Evolutionary conservation across 2,888 invertebrate genomes (phyloP), one percentile per base, ranked within the genome.

Genomic region (Spisula solida): DNA sequence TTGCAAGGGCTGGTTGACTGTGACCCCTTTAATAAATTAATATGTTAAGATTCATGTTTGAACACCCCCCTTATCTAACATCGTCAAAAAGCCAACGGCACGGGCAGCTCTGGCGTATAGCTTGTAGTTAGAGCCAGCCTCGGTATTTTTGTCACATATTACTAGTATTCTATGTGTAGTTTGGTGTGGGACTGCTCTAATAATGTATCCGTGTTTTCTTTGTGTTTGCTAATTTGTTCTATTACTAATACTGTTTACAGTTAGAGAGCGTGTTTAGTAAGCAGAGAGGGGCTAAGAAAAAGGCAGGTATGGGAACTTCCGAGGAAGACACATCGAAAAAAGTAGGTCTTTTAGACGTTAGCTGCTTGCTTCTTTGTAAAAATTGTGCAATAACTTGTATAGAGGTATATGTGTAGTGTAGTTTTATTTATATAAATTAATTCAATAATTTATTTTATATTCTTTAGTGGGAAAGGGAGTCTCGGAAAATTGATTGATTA

Each of bases 191-290:
- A 31, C 34, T 75, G 75, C 75, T 75, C 14, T 34, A 31, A 18
- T 6, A 6, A 25, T 66, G 60, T 51, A 51, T 51, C 12, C 51
- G 16, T 47, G 82, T 55, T 70, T 82, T 66, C 41, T 60, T 82
- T 56, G n/a, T 82, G 78, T 55, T 79, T 78, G 85, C 78, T 85
- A 79, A 85, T 85, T 20, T 80, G 80, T 55, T 55, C 78, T 48
- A 78, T 34, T 85, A 86, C 90, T 90, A 87, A 91, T 90, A 70
- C 87, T 85, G 75, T 83, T 91, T 91, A 48, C 94, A 94, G 94
- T 92, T 94, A 91, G 94, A 94, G 89, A 84, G 93, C 81, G 94
- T 94, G 82, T 94, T 94, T 89, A 94, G 94, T 87, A 93, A 94
- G 78, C 93, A 94, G 87, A 83, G 91, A 87, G 85, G 86, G 79